A percentile compares a stretch with the other conserved stretches of the same genome.
Conservation (phyloP, 2,888 invertebrate genomes). For the Amblyteles armatorius region DNA sequence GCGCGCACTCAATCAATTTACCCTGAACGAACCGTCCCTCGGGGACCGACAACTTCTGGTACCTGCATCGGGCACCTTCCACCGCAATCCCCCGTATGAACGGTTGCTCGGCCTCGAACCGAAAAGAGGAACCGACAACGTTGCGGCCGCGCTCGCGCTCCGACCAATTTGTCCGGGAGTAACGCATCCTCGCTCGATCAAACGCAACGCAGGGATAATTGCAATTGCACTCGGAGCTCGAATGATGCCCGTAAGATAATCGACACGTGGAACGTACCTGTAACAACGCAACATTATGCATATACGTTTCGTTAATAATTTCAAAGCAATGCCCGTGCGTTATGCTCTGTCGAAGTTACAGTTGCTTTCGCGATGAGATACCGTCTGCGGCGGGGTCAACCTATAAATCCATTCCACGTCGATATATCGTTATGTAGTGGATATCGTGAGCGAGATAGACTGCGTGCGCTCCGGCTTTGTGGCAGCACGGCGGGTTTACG, state of each 20-base stretch:
- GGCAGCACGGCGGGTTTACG: conserved; percentile 44
- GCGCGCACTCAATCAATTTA: no score
- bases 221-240: conserved; percentile 36
- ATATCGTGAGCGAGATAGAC: conserved; percentile 37
- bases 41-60: neutral
- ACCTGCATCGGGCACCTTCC: neutral
- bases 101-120: neutral
- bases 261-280: neutral
- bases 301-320: conserved; percentile 59
- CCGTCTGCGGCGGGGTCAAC: conserved; percentile 37
- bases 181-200: conserved; percentile 16
- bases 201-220: conserved; percentile 46
- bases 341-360: conserved; percentile 25
- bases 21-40: neutral
- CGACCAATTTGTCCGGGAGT: neutral
- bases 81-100: neutral
- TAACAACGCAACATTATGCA: conserved; percentile 21
- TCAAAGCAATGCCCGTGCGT: conserved; percentile 29
- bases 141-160: neutral
- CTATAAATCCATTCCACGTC: conserved; percentile 54
- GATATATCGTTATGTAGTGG: conserved; percentile 55
- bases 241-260: conserved; percentile 44
- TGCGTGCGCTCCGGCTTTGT: conserved; percentile 43
- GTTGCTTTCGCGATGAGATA: conserved; percentile 50
- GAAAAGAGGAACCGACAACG: neutral